Evolutionary conservation across 2,888 invertebrate species (phyloP), one percentile per base, ranked within the genome.

Genomic region (Nemotelus pantherinus): DNA sequence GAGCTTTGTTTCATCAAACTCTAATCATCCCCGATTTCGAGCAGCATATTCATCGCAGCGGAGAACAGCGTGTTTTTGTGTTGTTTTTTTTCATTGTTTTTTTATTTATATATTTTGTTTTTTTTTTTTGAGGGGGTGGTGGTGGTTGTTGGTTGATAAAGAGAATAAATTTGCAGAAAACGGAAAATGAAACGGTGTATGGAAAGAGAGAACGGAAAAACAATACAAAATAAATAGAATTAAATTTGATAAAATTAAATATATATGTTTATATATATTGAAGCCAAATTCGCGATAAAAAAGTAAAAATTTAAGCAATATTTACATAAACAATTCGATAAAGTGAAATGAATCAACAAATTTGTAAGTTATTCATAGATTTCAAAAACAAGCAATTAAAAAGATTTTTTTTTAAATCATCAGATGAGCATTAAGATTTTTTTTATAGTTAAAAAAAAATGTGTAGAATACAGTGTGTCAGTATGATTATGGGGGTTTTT

Each of bases 1-100:
- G 94, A 96, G 82, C 93, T 95, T 89, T 98, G 98, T 86, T 98
- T 98, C 88, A 95, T 95, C 82, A 98, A 90, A 83, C 93, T 91
- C 88, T 93, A 57, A n/a, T 77, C 39, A 48, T 60, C 9, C 47
- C 10, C 4, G 9, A 50, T 50, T 44, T 41, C 65, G 65, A 47
- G 47, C n/a, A 43, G 65, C 7, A 64, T 58, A 25, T 63, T 39
- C 57, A 57, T 63, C 25, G 25, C 25, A 25, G 25, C 25, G 25
- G 25, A 25, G 65, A 47, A 25, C 45, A 9, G 43, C 47, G 63
- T 43, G 63, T 45, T 44, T 65, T 7, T 4, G 9, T 50, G 45
- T 70, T 77, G 45, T 77, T 65, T 39, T 60, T 70, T 57, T 77
- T 77, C n/a, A 25, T 71, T 77, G 6, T 68, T 75, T 75, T 75